These are phyloP conservation scores for Deilephila elpenor DNA, from an alignment of 2,888 invertebrate genomes.

Conservation along the genomic window DNA sequence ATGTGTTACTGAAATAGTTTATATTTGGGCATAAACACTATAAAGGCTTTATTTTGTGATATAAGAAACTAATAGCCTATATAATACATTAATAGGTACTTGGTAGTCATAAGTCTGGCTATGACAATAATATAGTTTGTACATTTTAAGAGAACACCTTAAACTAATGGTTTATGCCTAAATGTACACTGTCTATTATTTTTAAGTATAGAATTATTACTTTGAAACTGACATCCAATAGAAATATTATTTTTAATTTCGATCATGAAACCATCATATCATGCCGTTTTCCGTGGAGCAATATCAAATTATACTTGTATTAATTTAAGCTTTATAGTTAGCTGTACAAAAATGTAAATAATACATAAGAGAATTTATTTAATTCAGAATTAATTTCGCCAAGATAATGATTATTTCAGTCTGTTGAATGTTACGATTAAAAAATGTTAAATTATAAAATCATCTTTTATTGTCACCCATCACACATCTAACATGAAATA, in stretches of 20 bases:
- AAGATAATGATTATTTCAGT: conserved; percentile 51
- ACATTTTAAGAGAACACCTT: neutral
- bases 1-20: neutral
- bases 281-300: conserved; percentile 27
- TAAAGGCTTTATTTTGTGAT: neutral
- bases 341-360: conserved; percentile 36
- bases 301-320: conserved; percentile 30
- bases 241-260: neutral
- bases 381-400: conserved; percentile 50
- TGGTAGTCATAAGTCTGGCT: neutral
- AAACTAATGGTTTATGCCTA: neutral
- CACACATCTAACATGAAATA: neutral
- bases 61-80: too few relatives aligned
- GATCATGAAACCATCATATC: conserved; percentile 29
- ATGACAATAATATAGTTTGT: conserved; percentile 10
- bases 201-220: conserved; percentile 26
- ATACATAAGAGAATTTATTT: conserved; percentile 47
- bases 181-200: conserved; percentile 19
- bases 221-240: conserved; percentile 24
- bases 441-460: conserved; percentile 49
- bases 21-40: conserved; percentile 19
- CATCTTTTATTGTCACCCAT: conserved; percentile 33
- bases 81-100: neutral
- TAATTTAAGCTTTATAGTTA: conserved; percentile 29
- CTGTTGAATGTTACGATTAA: conserved; percentile 47